Evolutionary conservation across 1,140 invertebrate genomes (phyloP), one percentile per base, ranked within the genome.

Genomic region (Hyles euphorbiae): DNA sequence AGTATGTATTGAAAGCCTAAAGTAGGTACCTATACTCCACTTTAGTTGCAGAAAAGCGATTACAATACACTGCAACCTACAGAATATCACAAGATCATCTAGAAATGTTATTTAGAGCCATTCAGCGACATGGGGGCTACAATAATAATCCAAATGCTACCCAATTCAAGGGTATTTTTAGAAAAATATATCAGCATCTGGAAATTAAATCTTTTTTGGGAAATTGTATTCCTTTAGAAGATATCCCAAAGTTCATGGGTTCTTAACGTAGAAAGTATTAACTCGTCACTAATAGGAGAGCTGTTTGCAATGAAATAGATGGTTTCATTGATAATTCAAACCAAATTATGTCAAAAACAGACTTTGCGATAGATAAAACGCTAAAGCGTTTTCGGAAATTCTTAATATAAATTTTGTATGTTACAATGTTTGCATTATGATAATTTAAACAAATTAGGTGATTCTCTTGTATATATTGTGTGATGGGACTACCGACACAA

Each of bases 51-150:
- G 47, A 58, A 52, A 22, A 70, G 50, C 33, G 32, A 8, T 44
- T 68, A 34, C 53, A 60, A 11, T 76, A 76, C 61, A 43, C 81
- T 22, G 47, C 75, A 50, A 77, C 74, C 1, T 81, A 84, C 59
- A 87, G 84, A 67, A 55, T 87, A 4, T 74, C 69, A 11, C 83
- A 87, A 64, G 80, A 89, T 63, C 81, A 88, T 60, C 33, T 88
- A 8, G 83, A 89, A 74, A 51, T 84, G 36, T 78, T 88, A 60
- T 89, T 90, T 58, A 58, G 68, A n/a, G 47, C 22, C 1, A 72
- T 89, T n/a, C 40, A 83, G 53, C 54, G 63, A 47, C 60, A 73
- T 43, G 73, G 72, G 12, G 77, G 85, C 2, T 74, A 64, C 56
- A 87, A 83, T 58, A 81, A 88, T 58, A 90, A 89, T 65, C 83